These are phyloP conservation scores for Campoletis sonorensis DNA, from an alignment of 1,140 invertebrate species.

Conservation along the genomic window DNA sequence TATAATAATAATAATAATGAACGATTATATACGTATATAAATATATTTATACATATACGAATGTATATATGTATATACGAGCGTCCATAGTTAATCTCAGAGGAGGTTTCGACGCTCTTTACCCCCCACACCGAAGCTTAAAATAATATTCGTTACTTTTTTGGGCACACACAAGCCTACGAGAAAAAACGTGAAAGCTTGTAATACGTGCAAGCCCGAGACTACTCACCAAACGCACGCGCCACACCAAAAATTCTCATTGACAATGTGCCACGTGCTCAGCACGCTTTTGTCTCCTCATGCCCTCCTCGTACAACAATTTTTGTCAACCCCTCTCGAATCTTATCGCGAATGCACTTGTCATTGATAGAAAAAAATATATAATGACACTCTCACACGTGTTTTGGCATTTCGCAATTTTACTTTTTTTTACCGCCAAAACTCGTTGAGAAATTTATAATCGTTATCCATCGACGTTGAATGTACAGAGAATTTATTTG, in stretches of 20 bases:
- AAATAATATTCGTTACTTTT: slow-evolving; percentile 74
- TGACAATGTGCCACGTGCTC: slow-evolving; percentile 64
- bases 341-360: neutral
- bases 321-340: too few species aligned
- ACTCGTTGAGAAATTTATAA: too few species aligned
- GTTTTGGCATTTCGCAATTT: too few species aligned
- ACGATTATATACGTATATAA: slow-evolving; percentile 11
- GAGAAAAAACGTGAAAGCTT: slow-evolving; percentile 14
- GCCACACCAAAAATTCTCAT: slow-evolving; percentile 60
- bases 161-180: slow-evolving; percentile 51
- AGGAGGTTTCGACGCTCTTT: slow-evolving; percentile 70
- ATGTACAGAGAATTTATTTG: too few species aligned
- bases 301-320: too few species aligned
- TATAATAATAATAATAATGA: slow-evolving; percentile 32
- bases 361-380: too few species aligned
- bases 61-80: neutral
- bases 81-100: slow-evolving; percentile 71
- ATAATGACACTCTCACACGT: too few species aligned
- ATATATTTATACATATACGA: neutral
- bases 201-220: slow-evolving; percentile 50
- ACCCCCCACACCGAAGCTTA: slow-evolving; percentile 74
- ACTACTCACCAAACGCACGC: slow-evolving; percentile 52
- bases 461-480: too few species aligned
- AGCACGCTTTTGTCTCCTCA: slow-evolving; percentile 51
- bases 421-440: too few species aligned